Base-by-base conservation (phyloP, 2,888 invertebrate species). In the Pedicia rivosa region DNA sequence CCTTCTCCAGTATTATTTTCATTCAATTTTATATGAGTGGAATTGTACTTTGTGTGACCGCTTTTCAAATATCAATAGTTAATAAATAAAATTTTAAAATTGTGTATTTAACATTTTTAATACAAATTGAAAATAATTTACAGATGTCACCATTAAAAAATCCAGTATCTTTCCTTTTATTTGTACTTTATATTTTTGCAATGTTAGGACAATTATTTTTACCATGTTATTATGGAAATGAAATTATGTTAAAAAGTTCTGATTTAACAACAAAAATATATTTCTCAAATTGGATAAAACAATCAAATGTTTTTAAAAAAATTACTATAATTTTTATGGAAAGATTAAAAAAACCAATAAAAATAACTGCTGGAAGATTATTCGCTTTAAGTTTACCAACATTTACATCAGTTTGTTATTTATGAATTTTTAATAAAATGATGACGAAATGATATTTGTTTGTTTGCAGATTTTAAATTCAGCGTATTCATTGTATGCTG, bases 191-290 rank as follows among this genome's bases (percentile, higher is more conserved):
- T 27, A 32, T 38, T 6, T 5, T 24, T 1, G 17, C 32, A 6
- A 54, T 56, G 51, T 40, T 48, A 9, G 27, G 52, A 5, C 48
- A 57, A 43, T 54, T 57, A 26, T 56, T 47, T 36, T 38, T 57
- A 22, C 56, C 57, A 37, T 57, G 56, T 35, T 52, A 51, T 32
- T 56, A 49, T 39, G 54, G 48, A 31, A 52, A 55, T 33, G 48
- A 54, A 39, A 25, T 57, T 3, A 55, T 50, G n/a, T 4, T 48
- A 2, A 43, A 52, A 29, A 50, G 54, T 20, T 40, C 47, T n/a
- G 39, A 43, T 12, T 36, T 57, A 1, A 46, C 46, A 5, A 44
- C 46, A 3, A 44, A 49, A 28, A 45, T 51, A 2, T 57, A 52
- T 24, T 45, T 36, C 8, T 50, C 51, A n/a, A 50, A 52, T 16